Evolutionary conservation across 2,113 vertebrate genomes (phyloP), one percentile per base, ranked within the genome.

Genomic region (Zeus faber): DNA sequence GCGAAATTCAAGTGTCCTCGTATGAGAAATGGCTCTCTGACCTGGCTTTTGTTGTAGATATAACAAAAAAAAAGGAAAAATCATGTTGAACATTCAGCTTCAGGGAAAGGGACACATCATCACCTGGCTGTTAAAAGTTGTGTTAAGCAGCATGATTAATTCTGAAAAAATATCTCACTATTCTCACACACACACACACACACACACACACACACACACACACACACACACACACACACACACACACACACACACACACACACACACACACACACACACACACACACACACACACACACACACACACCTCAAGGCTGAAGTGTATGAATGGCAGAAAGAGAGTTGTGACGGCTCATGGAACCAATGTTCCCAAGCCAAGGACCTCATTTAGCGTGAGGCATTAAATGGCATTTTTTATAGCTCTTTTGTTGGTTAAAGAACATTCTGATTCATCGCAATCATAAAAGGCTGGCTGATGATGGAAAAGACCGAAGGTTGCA

Each of bases 341-440:
- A 77, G 72, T 86, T 74, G 78, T 84, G 80, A 83, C 58, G 13
- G 52, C 63, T 49, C 53, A 65, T 59, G 52, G 62, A 62, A 26
- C n/a, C 39, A 1, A 17, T 49, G 69, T 67, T 70, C 57, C 22
- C 16, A 5, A 41, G 45, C 20, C 47, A 62, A 58, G 65, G 52
- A 20, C 48, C 26, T 49, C 16, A n/a, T 23, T 6, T 5, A 22
- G 22, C 5, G 41, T 2, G 41, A 6, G 10, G 6, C 4, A 18
- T 16, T 18, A 2, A 17, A 6, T 8, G 2, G 17, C 1, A 17
- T 23, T 1, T 24, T 20, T 18, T 22, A n/a, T 13, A n/a, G 5
- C 21, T 9, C 9, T n/a, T 37, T 37, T 37, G 33, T 9, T n/a
- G n/a, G n/a, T n/a, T 3, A 14, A 11, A 14, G 8, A 14, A 35